Evolutionary conservation across 2,797 vertebrate genomes (phyloP).

Genomic region (Onychomys leucogaster): DNA sequence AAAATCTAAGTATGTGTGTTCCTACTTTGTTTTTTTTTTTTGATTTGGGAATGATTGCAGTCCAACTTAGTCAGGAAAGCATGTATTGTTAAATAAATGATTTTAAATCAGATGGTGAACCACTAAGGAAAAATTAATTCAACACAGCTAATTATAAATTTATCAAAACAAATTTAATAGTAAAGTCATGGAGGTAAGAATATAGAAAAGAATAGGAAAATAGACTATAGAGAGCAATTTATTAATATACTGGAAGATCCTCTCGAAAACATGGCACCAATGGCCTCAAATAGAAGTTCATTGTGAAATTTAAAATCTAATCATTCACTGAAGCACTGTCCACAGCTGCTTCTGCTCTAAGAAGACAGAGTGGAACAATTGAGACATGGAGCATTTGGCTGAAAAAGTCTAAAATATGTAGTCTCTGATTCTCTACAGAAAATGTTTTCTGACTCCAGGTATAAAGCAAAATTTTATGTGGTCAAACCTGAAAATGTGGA

Average conservation of each 20-base stretch:
- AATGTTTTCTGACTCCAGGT: not conserved
- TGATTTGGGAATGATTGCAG: constrained; percentile 37
- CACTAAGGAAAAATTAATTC: constrained; percentile 34
- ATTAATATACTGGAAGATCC: constrained; percentile 12
- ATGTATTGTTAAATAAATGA: constrained; percentile 57
- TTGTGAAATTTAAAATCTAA: constrained; percentile 2
- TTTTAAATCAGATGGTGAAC: constrained; percentile 19
- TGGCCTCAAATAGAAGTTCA: constrained; percentile 31
- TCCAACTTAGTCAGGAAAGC: constrained; percentile 20
- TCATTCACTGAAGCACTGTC: not conserved
- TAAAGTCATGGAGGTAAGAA: constrained; percentile 25
- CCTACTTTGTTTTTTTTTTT: constrained; percentile 40
- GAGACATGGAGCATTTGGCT: not conserved
- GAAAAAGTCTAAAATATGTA: not conserved
- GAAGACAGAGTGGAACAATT: not conserved
- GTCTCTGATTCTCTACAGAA: not conserved
- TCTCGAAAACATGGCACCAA: not conserved
- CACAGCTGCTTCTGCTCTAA: not conserved
- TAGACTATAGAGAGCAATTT: constrained; percentile 17
- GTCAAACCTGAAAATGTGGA: constrained; percentile 21
- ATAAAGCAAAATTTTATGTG: constrained; percentile 46
- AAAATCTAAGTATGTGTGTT: constrained; percentile 16
- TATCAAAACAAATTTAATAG: constrained; percentile 50
- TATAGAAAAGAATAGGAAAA: not conserved
- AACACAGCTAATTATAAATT: constrained; percentile 43